Percentiles rank a stretch among this genome's conserved stretches.
These are phyloP conservation scores for Panurus biarmicus DNA, from an alignment of 2,113 vertebrate genomes.

Conservation along the genomic window DNA sequence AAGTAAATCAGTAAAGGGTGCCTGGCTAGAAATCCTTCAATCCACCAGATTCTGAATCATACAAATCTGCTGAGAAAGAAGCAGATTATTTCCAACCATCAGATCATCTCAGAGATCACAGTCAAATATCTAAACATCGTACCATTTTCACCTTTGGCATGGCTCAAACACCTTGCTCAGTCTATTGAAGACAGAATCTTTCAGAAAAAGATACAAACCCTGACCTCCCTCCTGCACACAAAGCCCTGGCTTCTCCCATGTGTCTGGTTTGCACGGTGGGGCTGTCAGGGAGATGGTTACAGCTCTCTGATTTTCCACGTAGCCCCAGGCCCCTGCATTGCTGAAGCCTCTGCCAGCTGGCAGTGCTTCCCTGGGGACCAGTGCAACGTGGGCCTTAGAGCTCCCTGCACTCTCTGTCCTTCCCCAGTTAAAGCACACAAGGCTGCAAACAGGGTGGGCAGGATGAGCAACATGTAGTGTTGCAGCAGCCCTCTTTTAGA, in stretches of 20 bases:
- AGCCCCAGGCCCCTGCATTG: not conserved
- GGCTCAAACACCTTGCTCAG: not conserved
- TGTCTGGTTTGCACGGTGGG: not conserved
- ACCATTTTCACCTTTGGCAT: not conserved
- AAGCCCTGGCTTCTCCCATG: not conserved
- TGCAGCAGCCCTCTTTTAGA: no score
- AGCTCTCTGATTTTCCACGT: not conserved
- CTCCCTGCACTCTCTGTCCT: not conserved
- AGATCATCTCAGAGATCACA: not conserved
- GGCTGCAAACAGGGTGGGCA: not conserved
- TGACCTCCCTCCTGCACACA: not conserved
- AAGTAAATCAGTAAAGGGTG: not conserved
- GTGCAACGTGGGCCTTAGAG: not conserved
- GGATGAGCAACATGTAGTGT: not conserved
- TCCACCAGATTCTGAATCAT: not conserved
- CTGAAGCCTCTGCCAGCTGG: constrained; percentile 37
- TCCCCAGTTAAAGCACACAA: not conserved
- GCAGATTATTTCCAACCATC: not conserved
- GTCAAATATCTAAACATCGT: not conserved
- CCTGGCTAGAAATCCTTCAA: not conserved
- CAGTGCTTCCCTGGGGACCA: not conserved
- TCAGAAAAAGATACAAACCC: not conserved
- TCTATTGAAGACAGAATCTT: not conserved
- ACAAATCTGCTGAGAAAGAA: not conserved
- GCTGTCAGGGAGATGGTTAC: constrained; percentile 20